phyloP scores from a whole-genome alignment of 30 jellyfish, hydroid and myxozoan species.

The Aurelia sp. region DNA sequence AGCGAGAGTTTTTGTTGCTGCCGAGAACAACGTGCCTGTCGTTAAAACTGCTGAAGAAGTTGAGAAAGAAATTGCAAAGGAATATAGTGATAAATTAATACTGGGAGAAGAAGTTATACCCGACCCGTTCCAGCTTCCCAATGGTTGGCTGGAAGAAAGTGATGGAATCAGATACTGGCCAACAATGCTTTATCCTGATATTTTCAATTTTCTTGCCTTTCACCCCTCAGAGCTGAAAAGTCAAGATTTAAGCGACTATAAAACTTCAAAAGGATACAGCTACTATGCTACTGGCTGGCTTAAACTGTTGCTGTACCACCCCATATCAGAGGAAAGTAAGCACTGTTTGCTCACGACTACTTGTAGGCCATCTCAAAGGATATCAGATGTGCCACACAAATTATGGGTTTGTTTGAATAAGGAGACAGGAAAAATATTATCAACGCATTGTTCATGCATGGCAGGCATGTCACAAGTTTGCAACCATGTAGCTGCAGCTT shows the following conservation, averaged over 20 bases:
- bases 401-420: constrained; percentile 52
- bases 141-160: constrained; percentile 15
- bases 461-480: neutral
- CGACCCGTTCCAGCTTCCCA: neutral
- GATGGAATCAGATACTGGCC: constrained; percentile 8
- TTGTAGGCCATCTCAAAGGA: constrained; percentile 62
- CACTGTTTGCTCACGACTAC: constrained; percentile 29
- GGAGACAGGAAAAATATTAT: constrained; percentile 12
- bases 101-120: neutral
- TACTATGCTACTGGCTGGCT: constrained; percentile 66
- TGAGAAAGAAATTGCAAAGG: constrained; percentile 8
- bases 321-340: neutral
- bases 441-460: constrained; percentile 83
- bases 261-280: constrained; percentile 67
- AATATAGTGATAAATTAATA: neutral
- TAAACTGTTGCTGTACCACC: constrained; percentile 9
- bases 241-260: constrained; percentile 41
- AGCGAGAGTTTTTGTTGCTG: constrained; percentile 22
- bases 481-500: constrained; percentile 87
- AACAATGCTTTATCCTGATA: constrained; percentile 46
- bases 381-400: constrained; percentile 52
- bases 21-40: constrained; percentile 6
- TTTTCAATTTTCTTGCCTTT: constrained; percentile 28
- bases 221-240: constrained; percentile 37
- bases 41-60: neutral